phyloP scores from a whole-genome alignment of 2,888 invertebrate species.

The Sphaerophoria rueppellii region DNA sequence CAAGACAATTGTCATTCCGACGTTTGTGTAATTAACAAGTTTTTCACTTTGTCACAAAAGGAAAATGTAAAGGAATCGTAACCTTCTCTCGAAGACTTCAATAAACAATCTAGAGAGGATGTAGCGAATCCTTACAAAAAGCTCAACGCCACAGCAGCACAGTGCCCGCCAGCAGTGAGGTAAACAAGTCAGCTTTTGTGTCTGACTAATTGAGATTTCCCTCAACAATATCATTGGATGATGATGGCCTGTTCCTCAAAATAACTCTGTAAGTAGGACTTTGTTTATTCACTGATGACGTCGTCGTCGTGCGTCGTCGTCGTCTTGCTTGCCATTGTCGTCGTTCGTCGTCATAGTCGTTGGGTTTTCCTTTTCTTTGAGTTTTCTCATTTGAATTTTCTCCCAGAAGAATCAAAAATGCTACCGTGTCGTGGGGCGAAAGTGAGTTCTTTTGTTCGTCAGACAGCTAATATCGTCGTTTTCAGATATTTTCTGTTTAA shows the following conservation, averaged over 20 bases:
- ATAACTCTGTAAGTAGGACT: constrained; percentile 27
- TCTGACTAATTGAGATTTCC: constrained; percentile 73
- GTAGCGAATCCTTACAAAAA: constrained; percentile 64
- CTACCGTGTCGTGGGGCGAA: constrained; percentile 12
- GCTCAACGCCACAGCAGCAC: background rate
- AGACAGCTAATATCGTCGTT: constrained; percentile 65
- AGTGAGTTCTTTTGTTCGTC: constrained; percentile 56
- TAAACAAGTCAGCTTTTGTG: constrained; percentile 64
- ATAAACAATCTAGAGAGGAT: constrained; percentile 27
- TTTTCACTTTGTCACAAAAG: constrained; percentile 17
- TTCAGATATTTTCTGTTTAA: constrained; percentile 55
- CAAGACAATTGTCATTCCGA: constrained; percentile 58
- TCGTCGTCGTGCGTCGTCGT: too few species aligned
- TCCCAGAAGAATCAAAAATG: constrained; percentile 30
- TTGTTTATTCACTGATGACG: constrained; percentile 60
- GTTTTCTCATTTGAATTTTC: constrained; percentile 71
- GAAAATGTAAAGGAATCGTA: background rate
- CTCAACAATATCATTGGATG: constrained; percentile 54
- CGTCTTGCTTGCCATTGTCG: background rate
- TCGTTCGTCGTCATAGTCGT: constrained; percentile 23
- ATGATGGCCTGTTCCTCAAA: constrained; percentile 57
- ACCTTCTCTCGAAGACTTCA: background rate
- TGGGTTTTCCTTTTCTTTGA: constrained; percentile 66
- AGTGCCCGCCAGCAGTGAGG: background rate
- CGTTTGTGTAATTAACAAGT: constrained; percentile 54